Evolutionary conservation across 2,888 invertebrate genomes (phyloP).

Genomic region (Entomobrya multifasciata): DNA sequence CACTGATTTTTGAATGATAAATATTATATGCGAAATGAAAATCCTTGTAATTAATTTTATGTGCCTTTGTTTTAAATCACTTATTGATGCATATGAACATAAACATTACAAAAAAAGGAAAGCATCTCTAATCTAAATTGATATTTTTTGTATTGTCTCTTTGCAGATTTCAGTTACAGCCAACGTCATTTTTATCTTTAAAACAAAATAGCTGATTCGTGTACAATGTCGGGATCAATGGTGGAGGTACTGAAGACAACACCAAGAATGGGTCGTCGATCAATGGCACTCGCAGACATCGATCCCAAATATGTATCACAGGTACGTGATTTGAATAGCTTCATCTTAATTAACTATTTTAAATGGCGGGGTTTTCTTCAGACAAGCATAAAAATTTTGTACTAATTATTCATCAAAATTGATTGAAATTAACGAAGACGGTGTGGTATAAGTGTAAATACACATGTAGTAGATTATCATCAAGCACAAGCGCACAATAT

Average conservation of each 20-base stretch:
- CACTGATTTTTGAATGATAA: too few relatives aligned
- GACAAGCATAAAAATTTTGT: neutral
- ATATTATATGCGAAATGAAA: too few relatives aligned
- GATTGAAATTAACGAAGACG: too few relatives aligned
- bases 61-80: too few relatives aligned
- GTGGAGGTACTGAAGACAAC: slow-evolving; percentile 77
- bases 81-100: too few relatives aligned
- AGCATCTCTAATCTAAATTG: too few relatives aligned
- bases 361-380: neutral
- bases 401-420: slow-evolving; percentile 17
- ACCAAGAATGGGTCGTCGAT: slow-evolving; percentile 78
- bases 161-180: too few relatives aligned
- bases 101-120: too few relatives aligned
- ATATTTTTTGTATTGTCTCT: too few relatives aligned
- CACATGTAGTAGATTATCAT: neutral
- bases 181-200: too few relatives aligned
- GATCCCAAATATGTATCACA: slow-evolving; percentile 79
- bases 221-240: slow-evolving; percentile 77
- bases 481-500: neutral
- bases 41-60: too few relatives aligned
- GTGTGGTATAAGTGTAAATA: neutral
- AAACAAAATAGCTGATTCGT: too few relatives aligned
- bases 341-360: neutral
- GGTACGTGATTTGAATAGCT: slow-evolving; percentile 63
- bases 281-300: slow-evolving; percentile 79